Base-by-base conservation (phyloP, 2,888 invertebrate genomes). In the Oxytorus armatus region DNA sequence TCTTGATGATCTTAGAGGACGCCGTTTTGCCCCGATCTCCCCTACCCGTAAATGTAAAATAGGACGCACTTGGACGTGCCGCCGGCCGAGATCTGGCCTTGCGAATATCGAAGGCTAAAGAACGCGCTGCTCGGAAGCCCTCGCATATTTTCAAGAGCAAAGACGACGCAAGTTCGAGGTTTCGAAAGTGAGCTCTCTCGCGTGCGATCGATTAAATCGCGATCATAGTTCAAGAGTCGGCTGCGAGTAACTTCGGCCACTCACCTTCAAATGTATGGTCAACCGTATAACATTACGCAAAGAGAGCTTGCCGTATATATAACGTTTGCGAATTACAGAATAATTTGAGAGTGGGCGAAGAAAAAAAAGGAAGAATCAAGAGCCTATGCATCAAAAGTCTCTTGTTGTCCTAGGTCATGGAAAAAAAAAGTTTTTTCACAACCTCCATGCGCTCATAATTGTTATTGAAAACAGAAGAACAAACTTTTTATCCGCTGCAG, bases 51-150 rank as follows among this genome's bases (percentile, higher is more conserved):
- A 21, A 21, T 2, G n/a, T 5, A 10, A 21, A 59, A 33, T 4
- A 57, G 11, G 1, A 29, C 0, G 44, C 1, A 4, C 2, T 11
- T 47, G 10, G 21, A 36, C 10, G 42, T 3, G 36, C 51, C 39
- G 77, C 57, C 81, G 55, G 82, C 73, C 57, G 82, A 81, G 70
- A 74, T 80, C 75, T 18, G 29, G 53, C 53, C 57, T 29, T 33
- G 69, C 16, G 23, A 44, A 14, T 10, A 11, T 57, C 25, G 51
- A 51, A 57, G 63, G 69, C 74, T 42, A 39, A 55, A 77, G 69
- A 63, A n/a, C 33, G 8, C 23, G 18, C 18, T 61, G 63, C 74
- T 69, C 65, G 57, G 16, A 47, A 44, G 39, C 3, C 55, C 59
- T 47, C 16, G 21, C 57, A 66, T n/a, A 23, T 73, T 21, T 69